phyloP scores from a whole-genome alignment of 2,888 invertebrate genomes.

The Caenorhabditis uteleia region DNA sequence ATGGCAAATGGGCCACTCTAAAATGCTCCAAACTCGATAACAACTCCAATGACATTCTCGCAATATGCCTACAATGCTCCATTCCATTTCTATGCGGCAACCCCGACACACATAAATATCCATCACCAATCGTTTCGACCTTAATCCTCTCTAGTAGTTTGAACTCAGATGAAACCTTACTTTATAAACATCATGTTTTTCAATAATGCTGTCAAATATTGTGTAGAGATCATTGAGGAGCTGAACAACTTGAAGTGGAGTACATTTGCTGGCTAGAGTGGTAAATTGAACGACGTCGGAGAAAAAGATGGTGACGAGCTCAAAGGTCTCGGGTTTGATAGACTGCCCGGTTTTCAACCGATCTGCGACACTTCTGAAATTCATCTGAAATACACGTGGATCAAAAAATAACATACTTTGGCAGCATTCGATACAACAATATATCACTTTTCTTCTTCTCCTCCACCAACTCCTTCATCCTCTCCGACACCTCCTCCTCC shows the following conservation, averaged over 20 bases:
- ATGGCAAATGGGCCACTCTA: slow-evolving; percentile 61
- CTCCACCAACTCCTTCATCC: slow-evolving; percentile 61
- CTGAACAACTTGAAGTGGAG: slow-evolving; percentile 65
- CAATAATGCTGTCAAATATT: slow-evolving; percentile 65
- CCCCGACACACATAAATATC: slow-evolving; percentile 50
- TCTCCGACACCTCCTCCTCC: slow-evolving; percentile 58
- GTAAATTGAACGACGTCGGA: slow-evolving; percentile 64
- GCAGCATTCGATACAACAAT: slow-evolving; percentile 60
- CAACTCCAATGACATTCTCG: slow-evolving; percentile 42
- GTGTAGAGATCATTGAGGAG: slow-evolving; percentile 67
- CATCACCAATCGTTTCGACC: slow-evolving; percentile 58
- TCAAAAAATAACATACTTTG: slow-evolving; percentile 55
- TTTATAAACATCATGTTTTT: slow-evolving; percentile 66
- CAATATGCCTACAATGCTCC: slow-evolving; percentile 42
- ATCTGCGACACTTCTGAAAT: slow-evolving; percentile 65
- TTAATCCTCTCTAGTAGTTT: slow-evolving; percentile 15
- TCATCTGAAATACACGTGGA: too few relatives aligned
- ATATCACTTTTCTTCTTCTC: slow-evolving; percentile 64
- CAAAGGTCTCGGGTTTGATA: slow-evolving; percentile 60
- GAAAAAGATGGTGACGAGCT: slow-evolving; percentile 63
- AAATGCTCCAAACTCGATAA: slow-evolving; percentile 40
- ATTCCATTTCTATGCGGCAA: slow-evolving; percentile 46
- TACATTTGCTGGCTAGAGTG: slow-evolving; percentile 57
- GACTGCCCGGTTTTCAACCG: slow-evolving; percentile 63
- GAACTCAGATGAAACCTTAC: slow-evolving; percentile 19